Percentiles rank a stretch among this genome's conserved stretches.
These are phyloP conservation scores for Dysmachus trigonus DNA, from an alignment of 2,888 invertebrate species.

Conservation along the genomic window DNA sequence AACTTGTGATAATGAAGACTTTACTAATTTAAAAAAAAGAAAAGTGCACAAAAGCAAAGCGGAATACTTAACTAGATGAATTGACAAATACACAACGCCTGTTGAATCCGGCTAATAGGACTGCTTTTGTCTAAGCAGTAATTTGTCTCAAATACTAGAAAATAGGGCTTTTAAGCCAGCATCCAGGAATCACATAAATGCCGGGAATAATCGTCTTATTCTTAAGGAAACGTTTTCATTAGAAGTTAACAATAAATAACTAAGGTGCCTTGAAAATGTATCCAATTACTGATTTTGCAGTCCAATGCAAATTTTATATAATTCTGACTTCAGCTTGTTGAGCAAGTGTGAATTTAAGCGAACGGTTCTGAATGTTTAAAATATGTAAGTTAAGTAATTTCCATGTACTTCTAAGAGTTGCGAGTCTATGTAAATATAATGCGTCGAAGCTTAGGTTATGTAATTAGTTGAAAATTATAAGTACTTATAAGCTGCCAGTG, in stretches of 20 bases:
- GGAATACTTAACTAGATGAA: not conserved
- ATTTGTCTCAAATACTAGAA: not conserved
- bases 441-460: not conserved
- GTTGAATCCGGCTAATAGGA: not conserved
- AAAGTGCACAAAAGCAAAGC: not conserved
- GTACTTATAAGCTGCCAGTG: not conserved
- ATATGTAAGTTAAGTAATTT: not conserved
- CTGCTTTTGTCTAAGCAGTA: not conserved
- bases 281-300: not conserved
- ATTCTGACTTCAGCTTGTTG: not conserved
- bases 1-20: conserved; percentile 21
- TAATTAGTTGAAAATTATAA: not conserved
- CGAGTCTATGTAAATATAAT: not conserved
- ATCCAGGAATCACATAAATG: not conserved
- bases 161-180: not conserved
- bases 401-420: not conserved
- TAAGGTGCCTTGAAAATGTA: not conserved
- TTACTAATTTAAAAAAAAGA: not conserved
- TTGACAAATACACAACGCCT: not conserved
- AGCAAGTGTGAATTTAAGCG: not conserved
- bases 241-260: not conserved
- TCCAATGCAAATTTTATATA: not conserved
- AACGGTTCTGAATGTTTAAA: not conserved
- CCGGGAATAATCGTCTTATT: not conserved
- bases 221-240: not conserved